These are phyloP conservation scores for Drosophila lacertosa DNA, from an alignment of 1,140 invertebrate genomes.

Conservation along the genomic window DNA sequence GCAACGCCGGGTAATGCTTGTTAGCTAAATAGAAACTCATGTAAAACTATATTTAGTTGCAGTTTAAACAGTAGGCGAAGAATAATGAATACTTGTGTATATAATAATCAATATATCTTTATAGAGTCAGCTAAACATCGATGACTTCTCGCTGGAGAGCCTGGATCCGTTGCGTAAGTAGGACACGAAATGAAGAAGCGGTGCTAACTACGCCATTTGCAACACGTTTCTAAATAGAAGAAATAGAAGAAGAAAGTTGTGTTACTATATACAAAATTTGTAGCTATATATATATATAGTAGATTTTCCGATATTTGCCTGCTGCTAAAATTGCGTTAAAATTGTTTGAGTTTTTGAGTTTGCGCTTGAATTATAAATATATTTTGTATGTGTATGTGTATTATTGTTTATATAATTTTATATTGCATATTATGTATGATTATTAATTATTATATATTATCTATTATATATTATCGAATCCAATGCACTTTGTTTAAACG, in stretches of 20 bases:
- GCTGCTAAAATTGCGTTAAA: constrained; percentile 26
- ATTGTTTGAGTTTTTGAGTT: constrained; percentile 20
- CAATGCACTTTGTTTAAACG: constrained; percentile 74
- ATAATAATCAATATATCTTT: too few relatives aligned
- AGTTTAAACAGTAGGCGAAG: too few relatives aligned
- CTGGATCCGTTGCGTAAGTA: constrained; percentile 90
- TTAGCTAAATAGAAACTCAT: too few relatives aligned
- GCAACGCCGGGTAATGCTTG: too few relatives aligned
- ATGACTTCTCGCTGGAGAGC: constrained; percentile 94
- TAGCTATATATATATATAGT: constrained; percentile 19
- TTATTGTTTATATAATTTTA: constrained; percentile 76
- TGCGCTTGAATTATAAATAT: constrained; percentile 46
- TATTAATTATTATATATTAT: constrained; percentile 66
- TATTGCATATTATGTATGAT: constrained; percentile 79
- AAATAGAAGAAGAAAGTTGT: not conserved
- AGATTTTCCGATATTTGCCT: constrained; percentile 29
- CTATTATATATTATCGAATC: constrained; percentile 58
- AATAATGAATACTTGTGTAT: too few relatives aligned
- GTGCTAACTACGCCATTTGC: constrained; percentile 72
- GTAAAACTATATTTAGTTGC: too few relatives aligned
- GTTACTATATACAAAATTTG: constrained; percentile 19
- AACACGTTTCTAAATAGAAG: constrained; percentile 24
- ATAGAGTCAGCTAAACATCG: constrained; percentile 85
- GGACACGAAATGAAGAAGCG: constrained; percentile 31
- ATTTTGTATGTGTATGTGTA: constrained; percentile 64